Evolutionary conservation across 1,140 invertebrate species (phyloP).

Genomic region (Andricus grossulariae): DNA sequence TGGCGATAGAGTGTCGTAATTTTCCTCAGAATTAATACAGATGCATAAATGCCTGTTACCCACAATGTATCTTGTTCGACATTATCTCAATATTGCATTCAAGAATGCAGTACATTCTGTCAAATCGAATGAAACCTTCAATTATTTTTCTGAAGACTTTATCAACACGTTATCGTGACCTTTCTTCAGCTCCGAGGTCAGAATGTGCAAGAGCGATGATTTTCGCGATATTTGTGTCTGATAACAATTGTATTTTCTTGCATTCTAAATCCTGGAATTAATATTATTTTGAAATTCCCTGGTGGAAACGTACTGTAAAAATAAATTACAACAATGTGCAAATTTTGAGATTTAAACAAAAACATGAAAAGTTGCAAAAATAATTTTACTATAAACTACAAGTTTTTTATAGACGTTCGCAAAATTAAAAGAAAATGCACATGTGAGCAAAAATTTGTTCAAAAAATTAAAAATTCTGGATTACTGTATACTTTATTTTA

Average conservation of each 20-base stretch:
- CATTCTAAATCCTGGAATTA: neutral
- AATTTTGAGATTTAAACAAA: no score
- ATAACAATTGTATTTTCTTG: neutral
- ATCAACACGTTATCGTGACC: constrained; percentile 8
- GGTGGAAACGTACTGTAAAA: no score
- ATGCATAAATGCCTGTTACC: neutral
- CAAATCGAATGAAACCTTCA: constrained; percentile 8
- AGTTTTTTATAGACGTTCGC: no score
- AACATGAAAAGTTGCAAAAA: no score
- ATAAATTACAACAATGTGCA: no score
- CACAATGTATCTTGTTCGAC: constrained; percentile 5
- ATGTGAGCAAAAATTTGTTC: no score
- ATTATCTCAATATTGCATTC: neutral
- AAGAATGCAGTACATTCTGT: constrained; percentile 20
- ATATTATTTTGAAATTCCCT: no score
- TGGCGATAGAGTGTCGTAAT: constrained; percentile 20
- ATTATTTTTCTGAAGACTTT: constrained; percentile 18
- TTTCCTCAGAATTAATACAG: constrained; percentile 21
- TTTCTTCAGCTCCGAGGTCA: neutral
- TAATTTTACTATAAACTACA: no score
- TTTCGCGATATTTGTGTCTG: neutral
- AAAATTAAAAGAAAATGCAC: no score
- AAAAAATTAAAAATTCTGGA: no score
- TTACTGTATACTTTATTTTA: no score
- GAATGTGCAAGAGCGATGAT: neutral